Evolutionary conservation across 1,140 invertebrate genomes (phyloP).

Genomic region (Heliconius eleuchia): DNA sequence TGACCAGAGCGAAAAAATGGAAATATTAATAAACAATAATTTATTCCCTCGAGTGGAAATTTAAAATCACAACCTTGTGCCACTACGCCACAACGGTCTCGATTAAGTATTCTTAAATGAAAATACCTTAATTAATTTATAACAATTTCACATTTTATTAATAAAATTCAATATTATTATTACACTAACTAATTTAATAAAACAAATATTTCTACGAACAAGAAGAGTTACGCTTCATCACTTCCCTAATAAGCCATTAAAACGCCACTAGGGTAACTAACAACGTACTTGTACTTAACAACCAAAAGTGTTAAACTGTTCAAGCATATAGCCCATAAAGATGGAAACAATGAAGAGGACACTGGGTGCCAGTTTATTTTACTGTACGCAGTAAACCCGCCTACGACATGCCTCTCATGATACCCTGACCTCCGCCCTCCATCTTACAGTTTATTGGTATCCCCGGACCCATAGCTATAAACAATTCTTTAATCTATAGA

Average conservation of each 20-base stretch:
- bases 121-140: too few species aligned
- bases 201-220: background rate
- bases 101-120: too few species aligned
- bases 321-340: slow-evolving; percentile 65
- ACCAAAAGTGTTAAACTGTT: slow-evolving; percentile 65
- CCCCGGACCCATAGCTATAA: slow-evolving; percentile 25
- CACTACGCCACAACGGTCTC: too few species aligned
- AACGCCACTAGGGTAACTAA: slow-evolving; percentile 3
- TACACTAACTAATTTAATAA: background rate
- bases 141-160: too few species aligned
- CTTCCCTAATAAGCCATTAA: slow-evolving; percentile 3
- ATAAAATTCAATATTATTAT: too few species aligned
- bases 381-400: slow-evolving; percentile 69
- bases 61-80: too few species aligned
- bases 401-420: slow-evolving; percentile 69
- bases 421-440: slow-evolving; percentile 72
- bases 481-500: slow-evolving; percentile 31
- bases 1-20: too few species aligned
- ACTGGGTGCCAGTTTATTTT: slow-evolving; percentile 65
- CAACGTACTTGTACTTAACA: slow-evolving; percentile 42
- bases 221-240: background rate
- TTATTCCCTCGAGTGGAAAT: too few species aligned
- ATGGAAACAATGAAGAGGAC: slow-evolving; percentile 65
- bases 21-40: too few species aligned
- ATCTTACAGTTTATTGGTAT: slow-evolving; percentile 43